Base-by-base conservation (phyloP, 1,140 invertebrate genomes). In the Dermatophagoides farinae region DNA sequence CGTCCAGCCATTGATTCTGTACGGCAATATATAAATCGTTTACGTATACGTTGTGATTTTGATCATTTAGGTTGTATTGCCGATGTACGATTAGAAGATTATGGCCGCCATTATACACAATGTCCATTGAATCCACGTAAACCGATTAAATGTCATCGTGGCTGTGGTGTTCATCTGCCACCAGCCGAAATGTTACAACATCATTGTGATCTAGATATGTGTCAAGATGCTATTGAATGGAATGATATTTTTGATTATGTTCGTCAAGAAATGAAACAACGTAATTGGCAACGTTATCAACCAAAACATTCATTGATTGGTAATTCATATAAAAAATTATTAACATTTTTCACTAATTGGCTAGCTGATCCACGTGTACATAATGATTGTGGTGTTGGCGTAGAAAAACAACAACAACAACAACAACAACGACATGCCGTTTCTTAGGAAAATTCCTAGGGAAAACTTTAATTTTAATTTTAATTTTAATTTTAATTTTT, bases 121-220 rank as follows among this genome's bases (percentile, higher is more conserved):
- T 95, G 90, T 76, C 84, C 87, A 73, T 84, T 82, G 67, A 96
- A 95, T 73, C 90, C 90, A 6, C 92, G 91, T 70, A 78, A 86
- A 70, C 89, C 88, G n/a, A 82, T 91, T 64, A 81, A 82, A 23
- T 96, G 90, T 72, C 86, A 89, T 66, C 81, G 85, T 67, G 89
- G 89, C 8, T 96, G 90, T 71, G 88, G 87, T 46, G 76, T 91
- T 18, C 81, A 91, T 52, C 85, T 93, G 6, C 58, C 58, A 20
- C 44, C 58, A 1, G n/a, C 4, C 5, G 4, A 47, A 43, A 8
- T 60, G 44, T 25, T 60, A 16, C n/a, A 22, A 20, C 58, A 60
- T 25, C 43, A 60, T 14, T 60, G 58, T 31, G 22, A 46, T 23
- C 5, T 60, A 10, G 58, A 60, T 23, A 51, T 47, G 18, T 60